These are phyloP conservation scores for Tamandua tetradactyla DNA, from an alignment of 2,797 vertebrate genomes.

Conservation along the genomic window DNA sequence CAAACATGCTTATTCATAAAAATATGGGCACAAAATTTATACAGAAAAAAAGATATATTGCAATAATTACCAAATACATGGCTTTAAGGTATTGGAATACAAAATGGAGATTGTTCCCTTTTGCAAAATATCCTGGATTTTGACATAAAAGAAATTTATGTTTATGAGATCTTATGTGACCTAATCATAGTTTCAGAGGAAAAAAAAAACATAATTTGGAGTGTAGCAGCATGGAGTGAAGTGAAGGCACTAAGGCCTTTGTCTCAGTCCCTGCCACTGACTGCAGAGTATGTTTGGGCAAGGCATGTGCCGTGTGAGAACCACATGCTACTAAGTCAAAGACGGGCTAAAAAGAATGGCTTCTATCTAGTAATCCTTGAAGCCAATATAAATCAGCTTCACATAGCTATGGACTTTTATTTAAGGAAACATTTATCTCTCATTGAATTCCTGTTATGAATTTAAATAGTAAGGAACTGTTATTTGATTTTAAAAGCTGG, in stretches of 20 bases:
- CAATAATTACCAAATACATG: background rate
- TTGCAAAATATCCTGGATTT: conserved; percentile 36
- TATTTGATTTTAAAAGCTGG: conserved; percentile 66
- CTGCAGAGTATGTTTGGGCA: background rate
- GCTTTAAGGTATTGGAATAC: background rate
- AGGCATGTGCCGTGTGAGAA: fast-evolving
- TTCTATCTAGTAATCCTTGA: background rate
- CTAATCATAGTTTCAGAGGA: background rate
- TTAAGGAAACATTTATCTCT: conserved; percentile 32
- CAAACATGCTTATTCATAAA: background rate
- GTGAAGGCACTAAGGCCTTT: background rate
- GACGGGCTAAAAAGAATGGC: background rate
- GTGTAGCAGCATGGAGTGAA: background rate
- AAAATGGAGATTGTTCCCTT: conserved; percentile 4
- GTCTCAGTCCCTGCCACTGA: background rate
- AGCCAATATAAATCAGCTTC: background rate
- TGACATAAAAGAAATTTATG: conserved; percentile 1
- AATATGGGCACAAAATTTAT: background rate
- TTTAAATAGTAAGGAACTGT: conserved; percentile 30
- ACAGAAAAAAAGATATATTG: background rate
- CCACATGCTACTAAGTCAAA: background rate
- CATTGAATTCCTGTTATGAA: conserved; percentile 31
- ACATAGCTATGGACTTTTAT: conserved; percentile 26
- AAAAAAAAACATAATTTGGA: background rate
- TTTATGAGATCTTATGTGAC: background rate